Percentiles rank a stretch among this genome's conserved stretches.
phyloP scores from a whole-genome alignment of 2,113 vertebrate species.

The Enhydra lutris region DNA sequence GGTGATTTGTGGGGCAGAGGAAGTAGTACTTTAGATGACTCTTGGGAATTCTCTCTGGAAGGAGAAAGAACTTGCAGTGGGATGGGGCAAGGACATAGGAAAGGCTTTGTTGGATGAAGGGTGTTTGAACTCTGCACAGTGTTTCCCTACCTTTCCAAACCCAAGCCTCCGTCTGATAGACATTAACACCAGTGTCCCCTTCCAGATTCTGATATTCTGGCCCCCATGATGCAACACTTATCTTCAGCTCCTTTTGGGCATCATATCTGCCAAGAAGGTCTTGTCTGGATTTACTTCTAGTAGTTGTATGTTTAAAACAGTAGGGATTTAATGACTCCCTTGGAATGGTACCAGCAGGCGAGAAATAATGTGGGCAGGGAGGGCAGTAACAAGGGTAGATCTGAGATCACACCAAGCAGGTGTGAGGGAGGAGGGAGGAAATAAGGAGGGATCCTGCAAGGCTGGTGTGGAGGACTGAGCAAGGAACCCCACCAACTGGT shows the following conservation, averaged over 20 bases:
- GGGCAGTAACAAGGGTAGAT: not conserved
- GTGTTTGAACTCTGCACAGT: not conserved
- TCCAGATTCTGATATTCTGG: not conserved
- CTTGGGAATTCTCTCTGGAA: not conserved
- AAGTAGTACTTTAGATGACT: not conserved
- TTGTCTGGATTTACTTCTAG: not conserved
- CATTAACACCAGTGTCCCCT: not conserved
- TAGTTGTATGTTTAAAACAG: constrained; percentile 3
- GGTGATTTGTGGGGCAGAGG: not conserved
- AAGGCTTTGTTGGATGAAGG: not conserved
- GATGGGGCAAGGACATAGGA: not conserved
- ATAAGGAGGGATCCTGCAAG: not conserved
- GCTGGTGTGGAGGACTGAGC: not conserved
- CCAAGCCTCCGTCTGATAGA: not conserved
- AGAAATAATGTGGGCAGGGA: not conserved
- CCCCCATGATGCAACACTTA: not conserved
- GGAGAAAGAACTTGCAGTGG: not conserved
- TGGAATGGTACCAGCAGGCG: not conserved
- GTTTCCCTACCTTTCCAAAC: not conserved
- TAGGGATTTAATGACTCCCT: not conserved
- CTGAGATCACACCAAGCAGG: too few species aligned
- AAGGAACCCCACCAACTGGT: not conserved
- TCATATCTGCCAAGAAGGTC: not conserved
- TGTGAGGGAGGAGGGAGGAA: not conserved
- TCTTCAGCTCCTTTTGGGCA: not conserved